Conservation (phyloP, 1,140 invertebrate genomes). For the Oncopodura yosiiana region DNA sequence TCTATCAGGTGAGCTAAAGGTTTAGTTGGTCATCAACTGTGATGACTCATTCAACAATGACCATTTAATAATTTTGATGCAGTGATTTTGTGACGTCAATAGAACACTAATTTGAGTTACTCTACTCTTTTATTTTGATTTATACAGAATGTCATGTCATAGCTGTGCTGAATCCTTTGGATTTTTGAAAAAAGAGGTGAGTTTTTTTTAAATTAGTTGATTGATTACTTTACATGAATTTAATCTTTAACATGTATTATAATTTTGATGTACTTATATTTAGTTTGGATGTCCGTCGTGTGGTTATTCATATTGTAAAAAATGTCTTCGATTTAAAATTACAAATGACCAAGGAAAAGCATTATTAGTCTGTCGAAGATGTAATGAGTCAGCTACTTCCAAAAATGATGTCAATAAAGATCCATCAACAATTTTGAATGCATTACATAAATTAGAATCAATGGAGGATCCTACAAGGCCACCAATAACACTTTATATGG, state of each 20-base stretch:
- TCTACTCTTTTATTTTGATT: too few relatives aligned
- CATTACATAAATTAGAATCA: conserved; percentile 37
- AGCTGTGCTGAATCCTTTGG: conserved; percentile 27
- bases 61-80: too few relatives aligned
- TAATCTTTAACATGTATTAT: background rate
- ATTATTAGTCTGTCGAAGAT: conserved; percentile 18
- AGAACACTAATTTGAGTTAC: too few relatives aligned
- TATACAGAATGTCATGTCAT: conserved; percentile 25
- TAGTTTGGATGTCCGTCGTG: conserved; percentile 30
- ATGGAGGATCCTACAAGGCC: conserved; percentile 41
- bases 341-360: background rate
- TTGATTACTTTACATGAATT: background rate
- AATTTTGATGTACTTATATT: background rate
- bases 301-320: conserved; percentile 30
- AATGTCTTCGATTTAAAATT: conserved; percentile 25
- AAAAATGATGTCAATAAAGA: background rate
- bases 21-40: too few relatives aligned
- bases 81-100: too few relatives aligned
- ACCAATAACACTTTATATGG: conserved; percentile 45
- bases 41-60: too few relatives aligned
- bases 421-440: background rate
- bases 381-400: background rate
- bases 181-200: conserved; percentile 29
- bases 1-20: too few relatives aligned
- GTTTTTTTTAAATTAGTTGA: background rate